Conservation (phyloP, 2,888 invertebrate genomes). For the Ophion costatus region DNA sequence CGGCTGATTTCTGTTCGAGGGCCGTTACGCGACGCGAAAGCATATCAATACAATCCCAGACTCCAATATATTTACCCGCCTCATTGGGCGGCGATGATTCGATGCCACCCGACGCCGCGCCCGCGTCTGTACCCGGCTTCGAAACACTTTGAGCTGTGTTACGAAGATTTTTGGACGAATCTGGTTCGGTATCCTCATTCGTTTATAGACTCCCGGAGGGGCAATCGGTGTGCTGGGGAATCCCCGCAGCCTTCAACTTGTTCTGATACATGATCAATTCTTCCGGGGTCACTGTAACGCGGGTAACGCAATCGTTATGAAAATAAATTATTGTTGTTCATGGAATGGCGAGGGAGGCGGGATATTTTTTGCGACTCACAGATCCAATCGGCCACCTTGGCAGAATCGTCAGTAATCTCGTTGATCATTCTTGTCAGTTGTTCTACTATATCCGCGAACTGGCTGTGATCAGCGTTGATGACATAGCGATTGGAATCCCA, state of each 20-base stretch:
- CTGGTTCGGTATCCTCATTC: background rate
- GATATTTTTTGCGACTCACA: constrained; percentile 73
- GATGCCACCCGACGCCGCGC: too few species aligned
- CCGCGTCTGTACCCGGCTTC: too few species aligned
- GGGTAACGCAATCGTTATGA: background rate
- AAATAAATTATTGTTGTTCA: background rate
- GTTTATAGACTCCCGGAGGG: background rate
- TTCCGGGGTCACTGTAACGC: constrained; percentile 43
- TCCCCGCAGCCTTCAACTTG: constrained; percentile 17
- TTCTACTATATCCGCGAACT: constrained; percentile 59
- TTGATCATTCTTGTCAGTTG: constrained; percentile 67
- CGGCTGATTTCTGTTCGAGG: too few species aligned
- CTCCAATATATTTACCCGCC: too few species aligned
- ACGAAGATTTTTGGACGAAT: too few species aligned
- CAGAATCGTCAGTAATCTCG: constrained; percentile 70
- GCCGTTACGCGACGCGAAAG: too few species aligned
- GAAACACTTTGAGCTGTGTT: too few species aligned
- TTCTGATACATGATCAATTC: constrained; percentile 18
- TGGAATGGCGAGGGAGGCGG: too few species aligned
- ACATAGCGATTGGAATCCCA: constrained; percentile 85
- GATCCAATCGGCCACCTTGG: constrained; percentile 74
- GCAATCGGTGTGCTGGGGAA: constrained; percentile 2
- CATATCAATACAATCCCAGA: too few species aligned
- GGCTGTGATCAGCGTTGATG: constrained; percentile 71
- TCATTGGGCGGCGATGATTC: too few species aligned